Base-by-base conservation (phyloP, 2,113 vertebrate species). In the Trachemys scripta region DNA sequence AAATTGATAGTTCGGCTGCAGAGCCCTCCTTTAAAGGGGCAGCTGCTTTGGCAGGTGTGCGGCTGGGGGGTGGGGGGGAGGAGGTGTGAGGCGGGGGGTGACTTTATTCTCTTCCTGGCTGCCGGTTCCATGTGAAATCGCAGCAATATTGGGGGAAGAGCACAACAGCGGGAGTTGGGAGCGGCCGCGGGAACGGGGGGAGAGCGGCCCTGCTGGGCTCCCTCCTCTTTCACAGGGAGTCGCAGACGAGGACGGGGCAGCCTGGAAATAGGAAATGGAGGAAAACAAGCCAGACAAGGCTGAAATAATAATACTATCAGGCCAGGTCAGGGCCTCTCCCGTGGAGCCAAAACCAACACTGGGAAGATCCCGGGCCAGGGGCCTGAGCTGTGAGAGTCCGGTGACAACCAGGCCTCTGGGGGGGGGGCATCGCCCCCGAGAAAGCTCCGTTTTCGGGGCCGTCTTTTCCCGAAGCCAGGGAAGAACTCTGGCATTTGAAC, bases 241-340 rank as follows among this genome's bases (percentile, higher is more conserved):
- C 10, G 6, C 11, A 42, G 82, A 35, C 19, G 14, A 13, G 38
- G n/a, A 57, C n/a, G 6, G 62, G 5, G 20, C 49, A 25, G 80
- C 42, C n/a, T 45, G 83, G 88, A 65, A 82, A 87, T 29, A 90
- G 92, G 88, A 93, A 93, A 35, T 31, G 9, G 57, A 53, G 69
- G 92, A 87, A 93, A 93, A 87, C 65, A 54, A 42, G 17, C 12
- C 53, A 54, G 84, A 45, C 38, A 54, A 27, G 81, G 82, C 92
- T 93, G 92, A 93, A 90, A 90, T 82, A 93, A 93, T 88, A 93
- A 83, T 88, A 90, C 90, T 45, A 56, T 29, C 31, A 2, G 29
- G n/a, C 65, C 29, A 12, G n/a, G 16, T 78, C 81, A 50, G 17
- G 42, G 42, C 47, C 57, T 24, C 29, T 9, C n/a, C 45, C 5